Base-by-base conservation (phyloP, 2,113 vertebrate species). In the Callocephalon fimbriatum region DNA sequence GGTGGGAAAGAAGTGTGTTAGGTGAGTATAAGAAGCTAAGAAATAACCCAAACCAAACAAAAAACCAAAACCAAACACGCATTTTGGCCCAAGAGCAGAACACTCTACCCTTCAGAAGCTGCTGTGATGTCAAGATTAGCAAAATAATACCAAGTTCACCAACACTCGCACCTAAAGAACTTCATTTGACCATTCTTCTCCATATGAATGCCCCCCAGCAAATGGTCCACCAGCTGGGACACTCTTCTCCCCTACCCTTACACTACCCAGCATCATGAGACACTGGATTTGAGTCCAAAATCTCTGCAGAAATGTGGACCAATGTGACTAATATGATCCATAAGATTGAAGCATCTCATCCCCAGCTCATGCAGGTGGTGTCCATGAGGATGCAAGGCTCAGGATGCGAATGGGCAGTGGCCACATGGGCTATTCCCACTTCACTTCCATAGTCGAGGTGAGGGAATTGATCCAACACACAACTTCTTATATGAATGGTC, bases 21-120 rank as follows among this genome's bases (percentile, higher is more conserved):
- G 20, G 8, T 10, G 17, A 84, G 54, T 2, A 8, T 20, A n/a
- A 37, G 61, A 71, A 65, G 9, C 3, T 7, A 8, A 79, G 54
- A 51, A 23, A 29, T 23, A 23, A 35, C 13, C 8, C 32, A 5
- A 23, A 58, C 3, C 32, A 35, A 23, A 3, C 2, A 56, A n/a
- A 37, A 50, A 15, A 1, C 0, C 6, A n/a, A 29, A n/a, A 37
- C 9, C 8, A 22, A 18, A 27, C 2, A 9, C 17, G 11, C 2
- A 7, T 63, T 78, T 54, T 70, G 58, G 32, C 20, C 27, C 15
- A 37, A 9, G 20, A 90, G 7, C 56, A 79, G 48, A 86, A 7
- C 7, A 6, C 26, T 37, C 23, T 6, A 7, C n/a, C 50, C 35
- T 37, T 56, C 47, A 72, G 40, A 27, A 68, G 38, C 38, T 75